Conservation (phyloP, 2,888 invertebrate species). For the Erebia aethiops region DNA sequence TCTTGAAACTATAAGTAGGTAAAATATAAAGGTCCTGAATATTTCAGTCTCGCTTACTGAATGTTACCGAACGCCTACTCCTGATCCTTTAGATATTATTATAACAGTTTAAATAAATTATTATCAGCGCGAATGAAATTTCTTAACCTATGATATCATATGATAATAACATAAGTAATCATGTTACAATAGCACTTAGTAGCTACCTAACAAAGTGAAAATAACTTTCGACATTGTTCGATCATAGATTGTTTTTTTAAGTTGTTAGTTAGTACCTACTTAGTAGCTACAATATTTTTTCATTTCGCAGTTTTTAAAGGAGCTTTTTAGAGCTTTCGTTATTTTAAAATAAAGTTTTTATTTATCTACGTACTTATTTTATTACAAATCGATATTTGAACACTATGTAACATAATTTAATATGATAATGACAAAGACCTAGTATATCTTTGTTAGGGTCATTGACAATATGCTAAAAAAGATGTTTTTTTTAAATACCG, state of each 20-base stretch:
- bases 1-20: not conserved
- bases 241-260: not conserved
- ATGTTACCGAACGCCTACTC: constrained; percentile 35
- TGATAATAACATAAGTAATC: not conserved
- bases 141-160: not conserved
- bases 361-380: too few species aligned
- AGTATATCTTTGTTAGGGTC: not conserved
- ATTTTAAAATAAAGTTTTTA: not conserved
- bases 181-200: not conserved
- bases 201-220: too few species aligned
- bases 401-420: not conserved
- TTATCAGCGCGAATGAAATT: constrained; percentile 30
- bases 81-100: constrained; percentile 41
- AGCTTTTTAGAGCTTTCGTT: not conserved
- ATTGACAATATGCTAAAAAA: constrained; percentile 19
- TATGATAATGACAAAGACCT: not conserved
- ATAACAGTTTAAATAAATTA: constrained; percentile 15
- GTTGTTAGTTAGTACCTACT: too few species aligned
- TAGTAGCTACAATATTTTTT: not conserved
- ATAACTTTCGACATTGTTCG: too few species aligned
- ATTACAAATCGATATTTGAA: not conserved
- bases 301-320: not conserved
- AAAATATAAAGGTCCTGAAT: not conserved
- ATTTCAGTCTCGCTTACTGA: constrained; percentile 15
- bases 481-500: constrained; percentile 35